A percentile compares a stretch with the other conserved stretches of the same genome.
Conservation (phyloP, 2,113 vertebrate genomes). For the Nycticebus coucang region DNA sequence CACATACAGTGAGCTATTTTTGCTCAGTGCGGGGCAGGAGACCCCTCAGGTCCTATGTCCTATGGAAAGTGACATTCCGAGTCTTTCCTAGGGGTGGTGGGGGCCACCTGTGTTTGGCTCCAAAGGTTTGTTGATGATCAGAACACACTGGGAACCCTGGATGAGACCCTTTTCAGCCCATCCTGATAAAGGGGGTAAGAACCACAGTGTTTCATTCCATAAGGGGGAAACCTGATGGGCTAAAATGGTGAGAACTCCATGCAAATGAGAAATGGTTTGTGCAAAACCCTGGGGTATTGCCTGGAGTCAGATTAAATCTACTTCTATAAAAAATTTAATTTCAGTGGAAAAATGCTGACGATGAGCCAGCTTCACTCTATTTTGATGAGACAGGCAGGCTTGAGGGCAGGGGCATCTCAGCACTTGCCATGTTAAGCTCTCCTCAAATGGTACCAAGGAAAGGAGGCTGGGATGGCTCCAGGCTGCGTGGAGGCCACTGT, state of each 20-base stretch:
- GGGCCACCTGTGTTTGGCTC: fast-evolving
- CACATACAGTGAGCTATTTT: too few relatives aligned
- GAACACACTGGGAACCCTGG: neutral
- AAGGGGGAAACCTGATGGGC: fast-evolving
- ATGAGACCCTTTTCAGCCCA: neutral
- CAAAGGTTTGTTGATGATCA: neutral
- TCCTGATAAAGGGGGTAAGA: neutral
- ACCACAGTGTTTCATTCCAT: neutral
- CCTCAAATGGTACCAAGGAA: neutral
- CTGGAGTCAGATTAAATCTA: neutral
- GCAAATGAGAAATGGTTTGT: neutral
- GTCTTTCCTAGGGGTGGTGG: neutral
- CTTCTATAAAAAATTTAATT: neutral
- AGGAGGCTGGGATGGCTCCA: neutral
- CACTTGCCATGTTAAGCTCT: neutral
- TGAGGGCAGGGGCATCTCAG: neutral
- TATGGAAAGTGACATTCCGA: neutral
- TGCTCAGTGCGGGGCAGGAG: too few relatives aligned
- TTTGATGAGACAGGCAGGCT: neutral
- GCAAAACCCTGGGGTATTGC: neutral
- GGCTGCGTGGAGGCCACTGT: neutral
- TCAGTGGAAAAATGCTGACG: neutral
- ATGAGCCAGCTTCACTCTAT: fast-evolving
- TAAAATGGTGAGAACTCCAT: neutral
- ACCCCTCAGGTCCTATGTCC: neutral